These are phyloP conservation scores for Glaucomys volans DNA, from an alignment of 2,113 vertebrate species.

Conservation along the genomic window DNA sequence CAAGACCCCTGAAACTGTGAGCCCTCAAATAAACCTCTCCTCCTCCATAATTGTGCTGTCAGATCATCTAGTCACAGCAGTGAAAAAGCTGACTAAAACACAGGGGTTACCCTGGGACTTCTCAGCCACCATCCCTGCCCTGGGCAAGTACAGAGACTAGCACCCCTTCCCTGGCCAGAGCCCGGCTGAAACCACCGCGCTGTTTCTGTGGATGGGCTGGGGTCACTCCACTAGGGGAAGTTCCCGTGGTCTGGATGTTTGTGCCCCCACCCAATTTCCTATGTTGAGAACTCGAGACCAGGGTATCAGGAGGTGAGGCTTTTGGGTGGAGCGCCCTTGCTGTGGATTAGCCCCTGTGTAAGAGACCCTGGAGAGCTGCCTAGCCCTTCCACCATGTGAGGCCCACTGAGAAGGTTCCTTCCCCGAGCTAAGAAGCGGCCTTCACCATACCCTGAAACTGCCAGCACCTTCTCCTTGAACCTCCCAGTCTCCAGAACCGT, in stretches of 20 bases:
- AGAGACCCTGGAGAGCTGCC: neutral
- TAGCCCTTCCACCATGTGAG: neutral
- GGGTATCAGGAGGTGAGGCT: too few species aligned
- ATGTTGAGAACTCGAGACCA: neutral
- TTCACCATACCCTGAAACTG: rapidly evolving
- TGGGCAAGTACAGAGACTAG: neutral
- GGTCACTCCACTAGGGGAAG: neutral
- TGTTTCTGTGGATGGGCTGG: neutral
- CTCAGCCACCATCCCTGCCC: neutral
- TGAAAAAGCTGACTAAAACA: too few species aligned
- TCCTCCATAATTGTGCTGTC: too few species aligned
- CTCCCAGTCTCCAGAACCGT: neutral
- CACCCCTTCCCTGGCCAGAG: neutral
- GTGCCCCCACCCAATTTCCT: neutral
- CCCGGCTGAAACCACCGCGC: rapidly evolving
- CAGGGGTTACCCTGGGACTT: neutral
- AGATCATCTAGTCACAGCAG: too few species aligned
- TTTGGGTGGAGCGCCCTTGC: neutral
- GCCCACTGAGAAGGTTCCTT: too few species aligned
- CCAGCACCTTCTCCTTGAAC: neutral
- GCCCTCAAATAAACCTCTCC: too few species aligned
- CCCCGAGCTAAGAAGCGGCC: rapidly evolving
- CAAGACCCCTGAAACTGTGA: too few species aligned
- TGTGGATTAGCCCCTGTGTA: neutral
- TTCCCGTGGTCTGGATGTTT: too few species aligned